Evolutionary conservation across 2,113 vertebrate species (phyloP), one percentile per base, ranked within the genome.

Genomic region (Terrapene triunguis): DNA sequence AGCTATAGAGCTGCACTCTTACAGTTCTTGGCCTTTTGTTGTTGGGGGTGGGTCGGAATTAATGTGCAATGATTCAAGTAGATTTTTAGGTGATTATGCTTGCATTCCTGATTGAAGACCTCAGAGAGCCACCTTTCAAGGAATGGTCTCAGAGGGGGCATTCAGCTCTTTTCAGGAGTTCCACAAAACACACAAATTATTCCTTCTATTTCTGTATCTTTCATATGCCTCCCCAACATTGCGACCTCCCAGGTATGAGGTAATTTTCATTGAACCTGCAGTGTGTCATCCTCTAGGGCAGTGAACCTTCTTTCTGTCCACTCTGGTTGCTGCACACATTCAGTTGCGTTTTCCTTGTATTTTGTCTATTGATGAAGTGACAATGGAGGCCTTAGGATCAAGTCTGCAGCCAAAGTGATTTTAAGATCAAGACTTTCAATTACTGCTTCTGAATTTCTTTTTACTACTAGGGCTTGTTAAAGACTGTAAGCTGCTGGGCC

Each of bases 191-290:
- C 44, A 50, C 90, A 74, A 35, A 3, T 21, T 4, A 0, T 84
- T 89, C 81, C 59, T 95, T 81, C 82, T n/a, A 17, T 50, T 88
- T 62, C 84, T 83, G 19, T 57, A 50, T 38, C 25, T 57, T 88
- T 85, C 0, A n/a, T 44, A 16, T 3, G 55, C 10, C 83, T 92
- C 17, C 21, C 13, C 2, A 1, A 1, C 19, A 3, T 17, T 62
- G 11, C 74, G 13, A 10, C 42, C 19, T 22, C 48, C 32, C 21
- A 11, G 5, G 2, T 38, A 21, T 48, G 74, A 10, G 10, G 5
- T 3, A n/a, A 87, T 35, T 11, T 47, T 13, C 80, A 16, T 51
- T 91, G 85, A 80, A 80, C 54, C 6, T 53, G 6, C 35, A 1
- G 8, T 22, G 5, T 44, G 10, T 44, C 8, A 38, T 89, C 14